phyloP scores from a whole-genome alignment of 2,888 invertebrate species.

The Cynaeus angustus region DNA sequence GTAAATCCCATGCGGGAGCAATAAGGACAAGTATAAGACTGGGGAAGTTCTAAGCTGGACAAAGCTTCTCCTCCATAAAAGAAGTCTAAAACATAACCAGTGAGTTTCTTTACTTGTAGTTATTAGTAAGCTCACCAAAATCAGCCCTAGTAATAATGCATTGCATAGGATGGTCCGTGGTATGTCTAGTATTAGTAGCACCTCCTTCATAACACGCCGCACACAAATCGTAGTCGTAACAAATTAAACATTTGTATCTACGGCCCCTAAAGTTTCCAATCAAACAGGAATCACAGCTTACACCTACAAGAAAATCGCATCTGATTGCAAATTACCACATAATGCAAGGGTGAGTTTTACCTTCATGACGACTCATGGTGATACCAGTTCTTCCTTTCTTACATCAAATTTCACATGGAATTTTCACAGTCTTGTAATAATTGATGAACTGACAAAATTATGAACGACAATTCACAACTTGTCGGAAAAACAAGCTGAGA shows the following conservation, averaged over 20 bases:
- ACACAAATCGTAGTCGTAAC: constrained; percentile 99
- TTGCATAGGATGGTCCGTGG: constrained; percentile 98
- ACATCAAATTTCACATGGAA: constrained; percentile 26
- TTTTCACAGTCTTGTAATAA: neutral
- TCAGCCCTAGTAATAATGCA: constrained; percentile 97
- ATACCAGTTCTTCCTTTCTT: constrained; percentile 2
- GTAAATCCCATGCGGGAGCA: constrained; percentile 98
- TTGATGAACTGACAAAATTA: constrained; percentile 7
- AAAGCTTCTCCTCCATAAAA: constrained; percentile 97
- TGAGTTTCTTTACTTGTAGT: neutral
- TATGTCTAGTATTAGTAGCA: constrained; percentile 92
- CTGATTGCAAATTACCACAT: constrained; percentile 9
- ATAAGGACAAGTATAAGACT: constrained; percentile 98
- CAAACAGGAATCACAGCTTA: constrained; percentile 99
- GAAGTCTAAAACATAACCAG: constrained; percentile 78
- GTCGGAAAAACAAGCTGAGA: constrained; percentile 4
- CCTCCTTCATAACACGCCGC: constrained; percentile 96
- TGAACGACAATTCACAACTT: neutral
- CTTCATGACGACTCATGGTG: constrained; percentile 64
- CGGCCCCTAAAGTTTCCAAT: constrained; percentile 98
- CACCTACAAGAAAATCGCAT: constrained; percentile 80
- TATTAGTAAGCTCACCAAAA: constrained; percentile 81
- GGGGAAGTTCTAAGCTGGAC: constrained; percentile 91
- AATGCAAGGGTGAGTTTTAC: constrained; percentile 49
- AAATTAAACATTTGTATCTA: constrained; percentile 98